Base-by-base conservation (phyloP, 30 jellyfish, hydroid and myxozoan genomes). In the Cassiopea xamachana region DNA sequence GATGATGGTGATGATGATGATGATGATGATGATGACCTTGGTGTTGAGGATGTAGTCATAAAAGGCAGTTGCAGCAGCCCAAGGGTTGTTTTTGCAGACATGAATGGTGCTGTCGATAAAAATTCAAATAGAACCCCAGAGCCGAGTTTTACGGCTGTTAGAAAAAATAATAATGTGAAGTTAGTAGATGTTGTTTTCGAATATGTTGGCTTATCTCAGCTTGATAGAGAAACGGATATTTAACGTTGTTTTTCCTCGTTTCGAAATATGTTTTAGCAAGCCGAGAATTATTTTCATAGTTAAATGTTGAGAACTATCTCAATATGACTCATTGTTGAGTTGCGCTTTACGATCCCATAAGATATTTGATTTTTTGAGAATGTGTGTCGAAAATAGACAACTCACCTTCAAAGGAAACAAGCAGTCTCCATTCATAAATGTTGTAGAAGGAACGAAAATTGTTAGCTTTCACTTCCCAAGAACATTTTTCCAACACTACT, bases 221-320 rank as follows among this genome's bases (percentile, higher is more conserved):
- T 87, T 43, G 94, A 87, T 27, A 51, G 94, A 47, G 94, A 87
- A 70, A 87, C 94, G n/a, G 61, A 74, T 70, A 61, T 87, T 48
- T 87, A 75, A 86, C 14, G n/a, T 27, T 16, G 27, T 64, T 9
- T 13, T 64, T 64, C 27, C 8, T 64, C 43, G 74, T 64, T 64
- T 64, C 2, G 64, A 64, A 64, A 64, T 64, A 17, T 14, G 27
- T 64, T 14, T 64, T 64, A 9, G 43, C 43, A 13, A 64, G 15
- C 43, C 5, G 27, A 64, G 27, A 2, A 14, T 64, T 64, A 2
- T 13, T 64, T 64, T 64, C 15, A 27, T 4, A 64, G 74, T 2
- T 64, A 64, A 14, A 5, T 64, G 43, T 64, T 5, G 74, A 64
- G 19, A 64, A 55, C 64, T 55, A 3, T 55, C 64, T 6, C 64